Evolutionary conservation across 2,888 invertebrate genomes (phyloP).

Genomic region (Tenodera sinensis): DNA sequence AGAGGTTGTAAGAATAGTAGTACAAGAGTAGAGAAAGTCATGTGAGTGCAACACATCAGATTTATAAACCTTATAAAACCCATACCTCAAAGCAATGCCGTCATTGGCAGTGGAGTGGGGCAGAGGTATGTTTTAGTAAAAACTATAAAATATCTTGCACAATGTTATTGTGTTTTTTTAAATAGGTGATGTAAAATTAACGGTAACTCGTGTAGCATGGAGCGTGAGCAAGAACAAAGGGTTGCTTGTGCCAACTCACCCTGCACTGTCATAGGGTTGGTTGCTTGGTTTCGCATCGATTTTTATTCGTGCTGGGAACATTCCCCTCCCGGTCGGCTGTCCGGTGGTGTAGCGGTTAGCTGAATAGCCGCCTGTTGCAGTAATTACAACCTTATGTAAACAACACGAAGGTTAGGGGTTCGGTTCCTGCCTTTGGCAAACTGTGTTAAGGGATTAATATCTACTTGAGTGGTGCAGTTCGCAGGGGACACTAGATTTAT

Average conservation of each 20-base stretch:
- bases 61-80: too few relatives aligned
- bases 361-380: not conserved
- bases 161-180: too few relatives aligned
- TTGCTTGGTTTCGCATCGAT: not conserved
- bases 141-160: too few relatives aligned
- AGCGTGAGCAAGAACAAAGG: not conserved
- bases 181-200: too few relatives aligned
- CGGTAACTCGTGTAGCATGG: too few relatives aligned
- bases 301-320: not conserved
- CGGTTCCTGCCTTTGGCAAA: not conserved
- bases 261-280: not conserved
- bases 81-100: too few relatives aligned
- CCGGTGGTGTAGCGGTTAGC: not conserved
- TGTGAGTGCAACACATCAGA: too few relatives aligned
- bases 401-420: not conserved
- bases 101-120: too few relatives aligned
- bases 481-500: too few relatives aligned
- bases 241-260: not conserved
- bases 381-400: not conserved
- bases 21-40: too few relatives aligned
- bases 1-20: too few relatives aligned
- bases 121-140: too few relatives aligned
- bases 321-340: not conserved
- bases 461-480: not conserved
- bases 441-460: not conserved